Evolutionary conservation across 2,888 invertebrate genomes (phyloP), one percentile per base, ranked within the genome.

Genomic region (Acleris holmiana): DNA sequence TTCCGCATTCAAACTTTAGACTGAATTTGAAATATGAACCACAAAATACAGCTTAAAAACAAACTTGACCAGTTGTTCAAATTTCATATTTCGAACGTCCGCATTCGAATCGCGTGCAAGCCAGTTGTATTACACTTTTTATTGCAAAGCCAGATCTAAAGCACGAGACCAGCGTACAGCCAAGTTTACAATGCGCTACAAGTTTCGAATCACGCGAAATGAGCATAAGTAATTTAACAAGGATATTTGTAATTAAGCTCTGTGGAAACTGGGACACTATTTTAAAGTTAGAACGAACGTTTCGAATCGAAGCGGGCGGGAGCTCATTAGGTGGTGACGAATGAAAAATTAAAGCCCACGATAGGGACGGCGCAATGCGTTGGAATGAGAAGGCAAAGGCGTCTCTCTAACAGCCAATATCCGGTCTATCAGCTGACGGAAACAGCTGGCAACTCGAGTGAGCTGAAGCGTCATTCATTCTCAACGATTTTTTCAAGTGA

Each of bases 381-480:
- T 55, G 44, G 77, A 71, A 77, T 77, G 78, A 79, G 84, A 79
- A 79, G 79, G 71, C 73, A 71, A 68, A 68, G 71, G 70, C 71
- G 76, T 76, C 75, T 79, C 77, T 78, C 75, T 88, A 90, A 89
- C 88, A 85, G 88, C 86, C 88, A 91, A 91, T 91, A 91, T 91
- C 91, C 91, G 88, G 81, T 82, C 88, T 88, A 91, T 91, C 91
- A 91, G 91, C 89, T 90, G 79, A 73, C 88, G 91, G 91, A 90
- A 89, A 84, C 91, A 91, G 91, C 88, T 91, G 91, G 86, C 83
- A 73, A 78, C 77, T 82, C 77, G 77, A 83, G 82, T 78, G 80
- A 80, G 80, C 78, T 74, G 70, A 74, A 75, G 79, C 78, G 80
- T 80, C 83, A 86, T 86, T 83, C 82, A 82, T 83, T 79, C 76